Evolutionary conservation across 2,113 vertebrate genomes (phyloP), one percentile per base, ranked within the genome.

Genomic region (Paradoxurus hermaphroditus): DNA sequence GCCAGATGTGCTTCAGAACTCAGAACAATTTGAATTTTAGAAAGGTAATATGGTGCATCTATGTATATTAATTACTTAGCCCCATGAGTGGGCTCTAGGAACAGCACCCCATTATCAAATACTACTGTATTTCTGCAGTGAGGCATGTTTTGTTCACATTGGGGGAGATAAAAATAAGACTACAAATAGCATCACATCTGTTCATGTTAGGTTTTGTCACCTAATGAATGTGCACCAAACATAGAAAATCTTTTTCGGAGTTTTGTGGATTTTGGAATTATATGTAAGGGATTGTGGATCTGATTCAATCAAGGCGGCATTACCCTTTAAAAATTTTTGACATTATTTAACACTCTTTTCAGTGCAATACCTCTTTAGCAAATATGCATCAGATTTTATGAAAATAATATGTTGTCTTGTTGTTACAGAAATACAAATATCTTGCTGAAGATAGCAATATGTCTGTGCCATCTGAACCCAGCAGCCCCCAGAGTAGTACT

Each of bases 401-500:
- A 95, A 67, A 72, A 86, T 98, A 77, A 97, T 13, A 0, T 56
- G 39, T 46, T 68, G 10, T 67, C 0, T 86, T 97, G 67, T 86
- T 36, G 39, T 77, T 98, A 4, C 97, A 99, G 99, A 99, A 99
- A 99, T 99, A 99, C 94, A 99, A 99, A 96, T 98, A 98, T 0
- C 98, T 98, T 95, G 99, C 99, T 51, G 99, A 99, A n/a, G 99
- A 99, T 97, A 99, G 99, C 98, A 99, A 99, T 91, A 99, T 99
- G 95, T 99, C 99, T 36, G 98, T 99, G 94, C 98, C 99, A 0
- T 99, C 99, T 1, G 99, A 99, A 98, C 99, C 99, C 27, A 99
- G 99, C 99, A 99, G 99, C 96, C 99, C 99, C 1, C 99, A 99
- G 96, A 99, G 99, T 65, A 99, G 99, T 96, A 99, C 99, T 0